Conservation (phyloP, 2,797 vertebrate species). For the Brotogeris chrysoptera region DNA sequence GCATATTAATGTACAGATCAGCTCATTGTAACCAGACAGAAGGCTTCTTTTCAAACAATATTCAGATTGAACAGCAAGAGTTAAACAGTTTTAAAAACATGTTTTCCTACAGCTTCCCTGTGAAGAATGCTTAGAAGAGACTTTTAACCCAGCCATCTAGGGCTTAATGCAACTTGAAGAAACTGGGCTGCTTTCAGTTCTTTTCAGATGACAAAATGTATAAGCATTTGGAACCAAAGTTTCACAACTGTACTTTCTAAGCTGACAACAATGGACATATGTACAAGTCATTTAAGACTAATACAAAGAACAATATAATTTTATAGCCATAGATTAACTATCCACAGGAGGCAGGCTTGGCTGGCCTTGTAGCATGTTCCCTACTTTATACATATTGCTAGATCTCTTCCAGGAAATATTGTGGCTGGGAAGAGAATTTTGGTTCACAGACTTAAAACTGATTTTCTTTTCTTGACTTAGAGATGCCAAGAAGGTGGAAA, state of each 20-base stretch:
- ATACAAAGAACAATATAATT: not conserved
- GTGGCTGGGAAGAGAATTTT: not conserved
- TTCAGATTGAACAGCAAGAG: not conserved
- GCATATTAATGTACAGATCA: not conserved
- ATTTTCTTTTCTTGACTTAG: not conserved
- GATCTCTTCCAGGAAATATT: constrained; percentile 26
- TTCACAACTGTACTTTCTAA: not conserved
- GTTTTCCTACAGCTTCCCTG: not conserved
- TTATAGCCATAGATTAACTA: not conserved
- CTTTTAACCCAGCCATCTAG: not conserved
- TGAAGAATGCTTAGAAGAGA: not conserved
- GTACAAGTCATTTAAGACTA: not conserved
- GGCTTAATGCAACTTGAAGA: not conserved
- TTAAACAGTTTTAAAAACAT: not conserved
- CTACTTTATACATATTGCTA: not conserved
- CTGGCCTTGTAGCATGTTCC: not conserved
- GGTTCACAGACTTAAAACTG: not conserved
- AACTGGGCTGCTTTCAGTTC: not conserved
- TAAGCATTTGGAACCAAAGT: not conserved
- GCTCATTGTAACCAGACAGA: not conserved
- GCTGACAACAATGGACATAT: not conserved
- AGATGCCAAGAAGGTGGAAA: not conserved
- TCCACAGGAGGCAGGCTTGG: not conserved
- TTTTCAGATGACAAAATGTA: not conserved
- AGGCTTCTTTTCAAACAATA: not conserved